Conservation (phyloP, 1,140 invertebrate species). For the Drosophila elegans region DNA sequence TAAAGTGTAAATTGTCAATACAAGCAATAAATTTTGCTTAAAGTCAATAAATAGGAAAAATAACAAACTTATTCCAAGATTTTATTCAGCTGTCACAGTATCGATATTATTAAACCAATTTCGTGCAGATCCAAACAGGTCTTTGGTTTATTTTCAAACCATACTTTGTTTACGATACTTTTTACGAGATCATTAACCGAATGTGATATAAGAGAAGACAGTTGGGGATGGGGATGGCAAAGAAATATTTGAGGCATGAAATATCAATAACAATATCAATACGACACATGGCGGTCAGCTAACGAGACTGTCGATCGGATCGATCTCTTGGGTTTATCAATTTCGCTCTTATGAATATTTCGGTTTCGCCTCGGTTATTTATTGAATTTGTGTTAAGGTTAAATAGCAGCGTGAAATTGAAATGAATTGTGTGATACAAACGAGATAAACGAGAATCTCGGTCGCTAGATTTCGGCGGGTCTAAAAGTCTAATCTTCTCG, state of each 20-base stretch:
- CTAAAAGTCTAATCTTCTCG: slow-evolving; percentile 5
- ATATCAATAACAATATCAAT: slow-evolving; percentile 48
- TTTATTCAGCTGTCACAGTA: background rate
- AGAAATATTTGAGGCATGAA: slow-evolving; percentile 39
- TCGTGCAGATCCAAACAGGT: background rate
- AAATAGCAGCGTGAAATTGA: slow-evolving; percentile 67
- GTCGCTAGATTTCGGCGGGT: slow-evolving; percentile 3
- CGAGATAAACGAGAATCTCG: slow-evolving; percentile 19
- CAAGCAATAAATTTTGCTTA: too few relatives aligned
- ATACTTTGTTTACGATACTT: slow-evolving; percentile 19
- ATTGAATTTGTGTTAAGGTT: slow-evolving; percentile 69
- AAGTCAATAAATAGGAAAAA: too few relatives aligned
- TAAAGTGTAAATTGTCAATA: too few relatives aligned
- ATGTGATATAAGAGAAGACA: slow-evolving; percentile 11
- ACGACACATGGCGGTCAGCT: background rate
- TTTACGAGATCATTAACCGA: slow-evolving; percentile 22
- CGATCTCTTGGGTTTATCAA: slow-evolving; percentile 47
- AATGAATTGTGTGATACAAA: slow-evolving; percentile 57
- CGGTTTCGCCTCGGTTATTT: slow-evolving; percentile 35
- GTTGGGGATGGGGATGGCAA: background rate
- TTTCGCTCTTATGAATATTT: slow-evolving; percentile 21
- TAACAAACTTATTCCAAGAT: too few relatives aligned
- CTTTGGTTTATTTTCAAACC: slow-evolving; percentile 1
- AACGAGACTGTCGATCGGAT: slow-evolving; percentile 41
- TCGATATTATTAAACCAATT: background rate